These are phyloP conservation scores for Cochlearius cochlearius DNA, from an alignment of 2,113 vertebrate species.

Conservation along the genomic window DNA sequence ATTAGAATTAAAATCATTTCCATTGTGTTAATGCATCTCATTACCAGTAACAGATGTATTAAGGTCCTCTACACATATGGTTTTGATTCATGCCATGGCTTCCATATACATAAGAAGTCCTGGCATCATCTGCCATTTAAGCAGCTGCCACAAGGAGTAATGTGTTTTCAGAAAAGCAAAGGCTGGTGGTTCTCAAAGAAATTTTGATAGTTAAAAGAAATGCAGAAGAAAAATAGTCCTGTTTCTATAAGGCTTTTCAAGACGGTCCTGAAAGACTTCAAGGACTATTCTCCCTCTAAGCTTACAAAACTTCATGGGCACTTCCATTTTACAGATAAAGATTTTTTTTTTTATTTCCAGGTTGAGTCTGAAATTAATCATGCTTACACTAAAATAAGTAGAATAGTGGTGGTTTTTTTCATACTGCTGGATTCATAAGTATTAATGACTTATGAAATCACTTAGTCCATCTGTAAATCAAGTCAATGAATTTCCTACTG, in stretches of 20 bases:
- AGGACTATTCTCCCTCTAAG: neutral
- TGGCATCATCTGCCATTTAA: neutral
- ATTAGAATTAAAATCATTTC: neutral
- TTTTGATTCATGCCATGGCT: neutral
- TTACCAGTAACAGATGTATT: neutral
- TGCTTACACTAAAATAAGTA: neutral
- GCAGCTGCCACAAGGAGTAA: neutral
- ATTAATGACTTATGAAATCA: neutral
- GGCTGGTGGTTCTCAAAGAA: neutral
- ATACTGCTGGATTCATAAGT: neutral
- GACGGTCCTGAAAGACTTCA: neutral
- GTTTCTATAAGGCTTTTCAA: neutral
- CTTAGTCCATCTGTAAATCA: neutral
- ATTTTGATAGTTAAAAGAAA: neutral
- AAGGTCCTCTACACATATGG: neutral
- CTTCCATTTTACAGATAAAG: neutral
- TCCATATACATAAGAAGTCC: neutral
- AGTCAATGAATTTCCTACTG: neutral
- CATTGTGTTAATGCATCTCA: neutral
- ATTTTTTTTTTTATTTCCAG: neutral
- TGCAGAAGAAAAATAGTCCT: neutral
- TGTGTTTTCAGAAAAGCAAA: neutral
- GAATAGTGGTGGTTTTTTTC: neutral
- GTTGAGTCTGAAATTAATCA: neutral
- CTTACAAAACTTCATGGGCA: neutral